These are phyloP conservation scores for Psittacula cyanocephala DNA, from an alignment of 2,113 vertebrate species.

Conservation along the genomic window DNA sequence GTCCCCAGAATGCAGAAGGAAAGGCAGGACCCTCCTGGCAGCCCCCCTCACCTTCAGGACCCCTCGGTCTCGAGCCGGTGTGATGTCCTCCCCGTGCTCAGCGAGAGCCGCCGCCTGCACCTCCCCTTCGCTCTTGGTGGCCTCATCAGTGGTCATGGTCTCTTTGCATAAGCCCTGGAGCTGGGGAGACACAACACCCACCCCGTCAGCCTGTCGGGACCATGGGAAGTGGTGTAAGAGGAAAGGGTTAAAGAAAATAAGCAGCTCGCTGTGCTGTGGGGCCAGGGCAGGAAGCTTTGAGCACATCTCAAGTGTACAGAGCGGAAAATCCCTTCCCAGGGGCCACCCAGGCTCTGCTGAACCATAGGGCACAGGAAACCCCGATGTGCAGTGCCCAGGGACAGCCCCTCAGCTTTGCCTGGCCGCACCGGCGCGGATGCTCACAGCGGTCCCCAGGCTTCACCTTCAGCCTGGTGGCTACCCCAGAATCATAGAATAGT, in stretches of 20 bases:
- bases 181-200: neutral
- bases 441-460: neutral
- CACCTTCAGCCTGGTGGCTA: neutral
- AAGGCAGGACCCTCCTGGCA: neutral
- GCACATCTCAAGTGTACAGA: neutral
- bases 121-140: constrained; percentile 77
- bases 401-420: neutral
- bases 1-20: neutral
- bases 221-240: neutral
- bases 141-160: constrained; percentile 90
- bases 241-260: neutral
- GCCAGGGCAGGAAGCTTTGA: neutral
- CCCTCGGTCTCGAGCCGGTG: constrained; percentile 83
- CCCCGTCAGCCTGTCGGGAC: neutral
- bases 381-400: fast-evolving
- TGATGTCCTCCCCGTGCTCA: constrained; percentile 85
- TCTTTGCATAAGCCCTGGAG: constrained; percentile 12
- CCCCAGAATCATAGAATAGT: neutral
- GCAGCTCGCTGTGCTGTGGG: neutral
- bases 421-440: fast-evolving
- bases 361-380: neutral
- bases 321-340: neutral
- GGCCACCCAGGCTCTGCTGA: neutral
- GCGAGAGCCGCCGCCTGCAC: constrained; percentile 72
- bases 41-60: constrained; percentile 86